These are phyloP conservation scores for Acropternis orthonyx DNA, from an alignment of 2,797 vertebrate species.

Conservation along the genomic window DNA sequence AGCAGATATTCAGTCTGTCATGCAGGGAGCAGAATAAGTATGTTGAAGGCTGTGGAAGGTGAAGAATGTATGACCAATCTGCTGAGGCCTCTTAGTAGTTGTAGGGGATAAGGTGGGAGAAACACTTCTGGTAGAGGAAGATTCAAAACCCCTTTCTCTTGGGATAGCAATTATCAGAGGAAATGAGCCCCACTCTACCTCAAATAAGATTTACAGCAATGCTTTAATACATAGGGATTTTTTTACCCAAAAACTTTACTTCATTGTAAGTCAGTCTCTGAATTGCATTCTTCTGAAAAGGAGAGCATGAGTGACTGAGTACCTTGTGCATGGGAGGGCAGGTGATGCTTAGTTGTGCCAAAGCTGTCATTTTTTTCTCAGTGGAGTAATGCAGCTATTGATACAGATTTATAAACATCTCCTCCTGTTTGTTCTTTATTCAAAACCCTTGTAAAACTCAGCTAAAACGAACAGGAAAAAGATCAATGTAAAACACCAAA, in stretches of 20 bases:
- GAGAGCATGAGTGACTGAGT: not conserved
- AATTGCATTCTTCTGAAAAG: not conserved
- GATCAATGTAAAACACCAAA: not conserved
- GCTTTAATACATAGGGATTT: not conserved
- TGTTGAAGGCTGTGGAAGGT: not conserved
- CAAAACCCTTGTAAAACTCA: not conserved
- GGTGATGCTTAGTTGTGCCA: not conserved
- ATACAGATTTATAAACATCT: not conserved
- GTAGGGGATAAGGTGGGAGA: not conserved
- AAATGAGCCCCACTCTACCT: not conserved
- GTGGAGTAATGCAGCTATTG: not conserved
- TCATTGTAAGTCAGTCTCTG: not conserved
- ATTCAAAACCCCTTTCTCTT: not conserved
- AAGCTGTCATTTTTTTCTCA: not conserved
- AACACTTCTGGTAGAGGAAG: not conserved
- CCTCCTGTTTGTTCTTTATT: not conserved
- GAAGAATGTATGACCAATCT: not conserved
- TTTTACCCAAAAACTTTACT: rapidly evolving
- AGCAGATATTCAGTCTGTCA: not conserved
- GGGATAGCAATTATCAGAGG: not conserved
- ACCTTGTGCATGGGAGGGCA: not conserved
- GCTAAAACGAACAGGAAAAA: not conserved
- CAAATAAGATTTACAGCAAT: not conserved
- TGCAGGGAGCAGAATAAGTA: not conserved
- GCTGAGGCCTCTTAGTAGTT: not conserved